Evolutionary conservation across 2,113 vertebrate species (phyloP).

Genomic region (Gobius niger): DNA sequence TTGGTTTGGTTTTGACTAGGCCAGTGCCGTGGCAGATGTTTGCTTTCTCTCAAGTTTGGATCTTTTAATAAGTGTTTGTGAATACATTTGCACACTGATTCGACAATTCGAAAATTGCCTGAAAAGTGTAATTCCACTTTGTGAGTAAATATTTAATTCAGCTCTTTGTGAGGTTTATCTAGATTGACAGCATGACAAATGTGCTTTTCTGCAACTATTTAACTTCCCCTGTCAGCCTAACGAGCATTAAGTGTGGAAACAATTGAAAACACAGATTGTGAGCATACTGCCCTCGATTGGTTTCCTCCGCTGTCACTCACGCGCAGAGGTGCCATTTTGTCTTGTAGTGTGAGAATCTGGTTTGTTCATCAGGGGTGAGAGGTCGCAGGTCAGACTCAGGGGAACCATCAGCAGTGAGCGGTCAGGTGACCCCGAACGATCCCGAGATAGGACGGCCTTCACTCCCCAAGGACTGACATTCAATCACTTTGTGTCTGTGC

Average conservation of each 20-base stretch:
- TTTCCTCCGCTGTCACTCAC: constrained; percentile 22
- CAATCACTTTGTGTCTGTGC: constrained; percentile 35
- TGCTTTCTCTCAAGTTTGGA: too few relatives aligned
- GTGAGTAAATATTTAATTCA: not conserved
- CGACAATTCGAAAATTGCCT: not conserved
- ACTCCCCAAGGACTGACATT: constrained; percentile 54
- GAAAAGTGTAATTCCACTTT: not conserved
- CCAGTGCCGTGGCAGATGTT: too few relatives aligned
- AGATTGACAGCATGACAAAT: not conserved
- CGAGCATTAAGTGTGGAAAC: constrained; percentile 13
- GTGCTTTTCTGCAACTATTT: not conserved
- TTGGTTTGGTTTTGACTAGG: too few relatives aligned
- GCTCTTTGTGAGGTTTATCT: not conserved
- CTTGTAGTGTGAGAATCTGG: constrained; percentile 58
- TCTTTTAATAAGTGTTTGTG: too few relatives aligned
- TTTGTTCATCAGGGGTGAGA: constrained; percentile 66
- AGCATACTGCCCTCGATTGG: constrained; percentile 5
- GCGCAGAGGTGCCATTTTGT: constrained; percentile 13
- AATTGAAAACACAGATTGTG: constrained; percentile 12
- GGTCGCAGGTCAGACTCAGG: constrained; percentile 59
- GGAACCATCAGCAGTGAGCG: constrained; percentile 56
- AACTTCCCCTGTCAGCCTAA: not conserved
- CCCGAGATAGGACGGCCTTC: constrained; percentile 42
- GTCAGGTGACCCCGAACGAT: constrained; percentile 65
- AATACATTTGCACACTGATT: too few relatives aligned